Evolutionary conservation across 2,888 invertebrate species (phyloP), one percentile per base, ranked within the genome.

Genomic region (Mystacides longicornis): DNA sequence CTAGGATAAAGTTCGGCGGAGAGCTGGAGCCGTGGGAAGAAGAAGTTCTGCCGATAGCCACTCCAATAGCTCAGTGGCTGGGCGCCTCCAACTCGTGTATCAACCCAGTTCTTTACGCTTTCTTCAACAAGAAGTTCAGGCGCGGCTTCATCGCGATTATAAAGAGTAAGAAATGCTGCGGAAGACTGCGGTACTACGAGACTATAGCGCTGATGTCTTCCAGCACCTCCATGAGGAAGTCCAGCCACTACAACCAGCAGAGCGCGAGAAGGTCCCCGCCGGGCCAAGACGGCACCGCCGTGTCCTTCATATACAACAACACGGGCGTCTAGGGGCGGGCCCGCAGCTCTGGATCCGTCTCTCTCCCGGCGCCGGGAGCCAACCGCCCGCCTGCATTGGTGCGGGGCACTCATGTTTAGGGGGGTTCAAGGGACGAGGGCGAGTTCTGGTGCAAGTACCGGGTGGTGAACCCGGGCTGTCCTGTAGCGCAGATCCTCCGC

Each of bases 21-120:
- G 82, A 82, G 14, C 80, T 87, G 37, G 80, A 85, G 60, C 79
- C 82, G 49, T 88, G 86, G 83, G 91, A 87, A 66, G 89, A 89
- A 65, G 88, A 89, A 62, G 78, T 89, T 57, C 77, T 91, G 33
- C 86, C 86, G 47, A 82, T 89, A 19, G 85, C 88, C 2, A 89
- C 90, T 18, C 95, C 95, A 2, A 80, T 95, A 51, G 93, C 91
- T 3, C 94, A 92, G 69, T 93, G 91, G 92, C 75, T 96, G 48
- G 95, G 95, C 2, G 86, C 93, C 0, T 92, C 93, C 18, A 96
- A 96, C 71, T 93, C 93, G 19, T 94, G 94, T 79, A 93, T 95
- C 67, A 96, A 96, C 72, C 95, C 95, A 1, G 87, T 96, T 60
- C 79, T 96, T 55, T 94, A 95, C 71, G 93, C 93, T 2, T 94